These are phyloP conservation scores for Bombus confusus DNA, from an alignment of 1,140 invertebrate genomes.

Conservation along the genomic window DNA sequence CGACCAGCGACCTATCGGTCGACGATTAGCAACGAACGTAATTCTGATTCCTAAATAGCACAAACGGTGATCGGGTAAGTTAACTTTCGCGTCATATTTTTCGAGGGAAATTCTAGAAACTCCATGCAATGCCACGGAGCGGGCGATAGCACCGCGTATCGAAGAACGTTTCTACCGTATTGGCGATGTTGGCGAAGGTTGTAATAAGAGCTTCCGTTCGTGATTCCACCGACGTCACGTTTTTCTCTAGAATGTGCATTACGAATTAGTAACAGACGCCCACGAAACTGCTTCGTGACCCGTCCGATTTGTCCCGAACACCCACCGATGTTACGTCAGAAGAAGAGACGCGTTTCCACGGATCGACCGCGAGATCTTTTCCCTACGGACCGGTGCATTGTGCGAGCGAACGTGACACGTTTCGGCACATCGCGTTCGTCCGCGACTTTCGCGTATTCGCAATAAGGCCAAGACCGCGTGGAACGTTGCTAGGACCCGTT, in stretches of 20 bases:
- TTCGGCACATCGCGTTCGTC: neutral
- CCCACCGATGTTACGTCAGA: neutral
- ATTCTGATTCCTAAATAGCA: too few species aligned
- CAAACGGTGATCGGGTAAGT: too few species aligned
- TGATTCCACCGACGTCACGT: neutral
- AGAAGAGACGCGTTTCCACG: neutral
- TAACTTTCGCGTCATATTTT: too few species aligned
- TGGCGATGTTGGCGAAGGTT: neutral
- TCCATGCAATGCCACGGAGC: accelerated
- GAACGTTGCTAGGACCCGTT: neutral
- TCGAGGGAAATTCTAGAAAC: too few species aligned
- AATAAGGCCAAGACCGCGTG: neutral
- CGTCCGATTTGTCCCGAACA: neutral
- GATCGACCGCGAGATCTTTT: neutral
- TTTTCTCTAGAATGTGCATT: neutral
- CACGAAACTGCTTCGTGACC: neutral
- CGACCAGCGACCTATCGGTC: too few species aligned
- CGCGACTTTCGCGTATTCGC: neutral
- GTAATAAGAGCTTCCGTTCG: neutral
- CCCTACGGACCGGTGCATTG: neutral
- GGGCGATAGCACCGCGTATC: neutral
- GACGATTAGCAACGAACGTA: too few species aligned
- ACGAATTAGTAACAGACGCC: conserved; percentile 5
- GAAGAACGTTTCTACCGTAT: neutral
- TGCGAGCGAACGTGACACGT: neutral